These are phyloP conservation scores for Tanytarsus gracilentus DNA, from an alignment of 2,888 invertebrate species.

Conservation along the genomic window DNA sequence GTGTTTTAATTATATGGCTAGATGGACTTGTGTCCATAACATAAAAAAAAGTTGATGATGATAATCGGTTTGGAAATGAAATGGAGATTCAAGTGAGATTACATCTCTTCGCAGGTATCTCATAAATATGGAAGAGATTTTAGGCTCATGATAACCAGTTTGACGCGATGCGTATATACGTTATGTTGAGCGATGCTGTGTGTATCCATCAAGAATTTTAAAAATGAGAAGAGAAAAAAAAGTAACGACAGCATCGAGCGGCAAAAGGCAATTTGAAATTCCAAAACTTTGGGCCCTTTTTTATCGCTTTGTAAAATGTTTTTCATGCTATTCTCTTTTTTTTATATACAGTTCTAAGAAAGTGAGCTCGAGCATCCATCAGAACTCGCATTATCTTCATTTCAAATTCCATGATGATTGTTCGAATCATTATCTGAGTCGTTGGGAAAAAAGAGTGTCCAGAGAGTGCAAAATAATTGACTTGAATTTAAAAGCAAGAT, in stretches of 20 bases:
- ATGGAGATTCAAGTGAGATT: neutral
- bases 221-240: neutral
- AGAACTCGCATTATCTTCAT: slow-evolving; percentile 5
- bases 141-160: slow-evolving; percentile 26
- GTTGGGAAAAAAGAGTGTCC: too few relatives aligned
- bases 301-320: slow-evolving; percentile 13
- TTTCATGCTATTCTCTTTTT: slow-evolving; percentile 20
- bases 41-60: neutral
- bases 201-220: slow-evolving; percentile 6
- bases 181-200: neutral
- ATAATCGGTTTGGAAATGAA: slow-evolving; percentile 1
- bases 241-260: slow-evolving; percentile 6
- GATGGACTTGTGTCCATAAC: neutral
- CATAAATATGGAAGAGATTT: slow-evolving; percentile 20
- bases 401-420: slow-evolving; percentile 23
- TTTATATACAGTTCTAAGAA: slow-evolving; percentile 18
- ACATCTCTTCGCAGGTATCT: neutral
- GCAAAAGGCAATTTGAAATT: slow-evolving; percentile 18
- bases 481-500: too few relatives aligned
- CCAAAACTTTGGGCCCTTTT: slow-evolving; percentile 20
- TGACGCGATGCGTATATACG: slow-evolving; percentile 15
- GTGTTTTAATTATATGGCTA: slow-evolving; percentile 11
- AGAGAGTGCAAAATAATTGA: too few relatives aligned
- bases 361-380: neutral
- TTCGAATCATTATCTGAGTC: neutral